phyloP scores from a whole-genome alignment of 2,797 vertebrate species.

The Tapera naevia region DNA sequence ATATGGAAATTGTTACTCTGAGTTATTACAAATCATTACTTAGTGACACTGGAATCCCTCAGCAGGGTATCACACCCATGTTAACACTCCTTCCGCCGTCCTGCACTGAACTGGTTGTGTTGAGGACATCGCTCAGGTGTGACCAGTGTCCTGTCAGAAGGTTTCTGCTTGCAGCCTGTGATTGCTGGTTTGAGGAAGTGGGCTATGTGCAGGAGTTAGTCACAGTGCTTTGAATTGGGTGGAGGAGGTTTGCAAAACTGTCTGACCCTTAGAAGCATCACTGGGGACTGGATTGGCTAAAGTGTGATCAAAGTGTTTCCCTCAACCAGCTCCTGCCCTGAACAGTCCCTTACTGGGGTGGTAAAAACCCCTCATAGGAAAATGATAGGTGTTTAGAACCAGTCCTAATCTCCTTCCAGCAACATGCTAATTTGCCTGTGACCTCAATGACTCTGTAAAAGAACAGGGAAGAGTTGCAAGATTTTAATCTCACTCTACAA shows the following conservation, averaged over 20 bases:
- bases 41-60: slow-evolving; percentile 45
- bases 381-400: not conserved
- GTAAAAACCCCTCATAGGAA: not conserved
- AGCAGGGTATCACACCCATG: slow-evolving; percentile 8
- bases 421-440: not conserved
- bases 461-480: not conserved
- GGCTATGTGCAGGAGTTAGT: not conserved
- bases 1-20: slow-evolving; percentile 63
- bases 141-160: not conserved
- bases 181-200: not conserved
- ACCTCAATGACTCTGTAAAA: not conserved
- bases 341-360: not conserved
- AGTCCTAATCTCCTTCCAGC: not conserved
- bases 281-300: not conserved
- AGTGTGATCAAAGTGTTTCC: not conserved
- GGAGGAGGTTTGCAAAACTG: not conserved
- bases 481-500: not conserved
- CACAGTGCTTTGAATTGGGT: not conserved
- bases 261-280: not conserved
- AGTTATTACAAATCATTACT: slow-evolving; percentile 56
- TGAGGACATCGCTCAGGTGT: not conserved
- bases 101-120: not conserved
- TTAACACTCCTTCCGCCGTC: not conserved
- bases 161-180: not conserved
- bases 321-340: not conserved